Percentiles rank a stretch among this genome's conserved stretches.
Evolutionary conservation across 2,888 invertebrate genomes (phyloP).

Genomic region (Coenonympha arcania): DNA sequence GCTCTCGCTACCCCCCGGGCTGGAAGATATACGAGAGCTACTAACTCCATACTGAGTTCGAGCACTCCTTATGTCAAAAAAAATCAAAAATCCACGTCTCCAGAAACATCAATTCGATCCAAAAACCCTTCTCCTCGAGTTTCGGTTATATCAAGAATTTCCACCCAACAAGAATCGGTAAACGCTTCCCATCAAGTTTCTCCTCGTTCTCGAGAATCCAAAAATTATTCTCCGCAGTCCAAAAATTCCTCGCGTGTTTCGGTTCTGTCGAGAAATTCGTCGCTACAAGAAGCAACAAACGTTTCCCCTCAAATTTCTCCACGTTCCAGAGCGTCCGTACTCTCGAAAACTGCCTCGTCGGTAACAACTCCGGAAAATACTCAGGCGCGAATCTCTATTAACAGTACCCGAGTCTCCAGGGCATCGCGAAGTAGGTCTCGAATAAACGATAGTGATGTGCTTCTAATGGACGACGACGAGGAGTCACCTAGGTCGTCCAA

Average conservation of each 20-base stretch:
- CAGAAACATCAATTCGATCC: too few species aligned
- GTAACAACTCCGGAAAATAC: conserved; percentile 39
- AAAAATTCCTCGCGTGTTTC: too few species aligned
- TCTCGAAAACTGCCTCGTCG: conserved; percentile 28
- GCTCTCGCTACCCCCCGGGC: conserved; percentile 36
- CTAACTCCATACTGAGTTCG: neutral
- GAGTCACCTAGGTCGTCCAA: conserved; percentile 28
- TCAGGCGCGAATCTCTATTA: neutral
- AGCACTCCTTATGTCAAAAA: conserved; percentile 2
- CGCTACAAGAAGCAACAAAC: too few species aligned
- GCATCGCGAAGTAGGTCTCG: conserved; percentile 44
- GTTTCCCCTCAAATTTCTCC: neutral
- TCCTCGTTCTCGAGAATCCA: neutral
- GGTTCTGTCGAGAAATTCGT: neutral
- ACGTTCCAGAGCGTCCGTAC: neutral
- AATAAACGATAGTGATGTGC: conserved; percentile 34
- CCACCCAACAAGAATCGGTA: too few species aligned
- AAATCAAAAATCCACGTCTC: neutral
- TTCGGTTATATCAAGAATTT: neutral
- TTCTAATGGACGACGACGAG: conserved; percentile 38
- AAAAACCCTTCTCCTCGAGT: too few species aligned
- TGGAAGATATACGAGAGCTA: neutral
- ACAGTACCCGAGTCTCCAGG: conserved; percentile 38
- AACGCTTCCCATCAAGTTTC: neutral
- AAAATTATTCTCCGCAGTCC: too few species aligned